phyloP scores from a whole-genome alignment of 2,113 vertebrate genomes.

The Neofelis nebulosa region DNA sequence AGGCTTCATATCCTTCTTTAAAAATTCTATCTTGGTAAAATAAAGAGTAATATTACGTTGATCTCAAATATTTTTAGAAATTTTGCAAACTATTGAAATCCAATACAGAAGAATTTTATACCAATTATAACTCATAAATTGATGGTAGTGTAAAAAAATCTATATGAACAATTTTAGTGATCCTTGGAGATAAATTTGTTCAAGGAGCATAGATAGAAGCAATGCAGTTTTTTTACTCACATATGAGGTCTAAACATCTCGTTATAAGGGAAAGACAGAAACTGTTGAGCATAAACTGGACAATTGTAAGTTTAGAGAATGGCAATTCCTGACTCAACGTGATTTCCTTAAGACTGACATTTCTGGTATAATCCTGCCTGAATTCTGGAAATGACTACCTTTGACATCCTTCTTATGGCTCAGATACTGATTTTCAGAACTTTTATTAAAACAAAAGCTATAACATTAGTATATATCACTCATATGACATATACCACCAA shows the following conservation, averaged over 20 bases:
- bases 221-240: not conserved
- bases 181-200: not conserved
- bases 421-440: not conserved
- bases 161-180: not conserved
- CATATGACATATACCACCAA: not conserved
- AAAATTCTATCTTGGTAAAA: not conserved
- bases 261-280: not conserved
- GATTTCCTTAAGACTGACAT: not conserved
- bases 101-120: not conserved
- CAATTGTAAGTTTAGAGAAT: not conserved
- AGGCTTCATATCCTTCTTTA: not conserved
- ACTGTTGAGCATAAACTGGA: not conserved
- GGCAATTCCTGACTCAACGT: not conserved
- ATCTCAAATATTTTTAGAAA: constrained; percentile 1
- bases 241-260: not conserved
- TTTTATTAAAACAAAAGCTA: not conserved
- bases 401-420: not conserved
- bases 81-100: not conserved
- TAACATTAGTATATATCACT: not conserved
- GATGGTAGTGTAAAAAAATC: not conserved
- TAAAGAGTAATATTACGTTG: not conserved
- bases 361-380: not conserved
- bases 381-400: not conserved
- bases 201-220: not conserved
- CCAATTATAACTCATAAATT: not conserved